Conservation (phyloP, 2,888 invertebrate species). For the Diarsia mendica region DNA sequence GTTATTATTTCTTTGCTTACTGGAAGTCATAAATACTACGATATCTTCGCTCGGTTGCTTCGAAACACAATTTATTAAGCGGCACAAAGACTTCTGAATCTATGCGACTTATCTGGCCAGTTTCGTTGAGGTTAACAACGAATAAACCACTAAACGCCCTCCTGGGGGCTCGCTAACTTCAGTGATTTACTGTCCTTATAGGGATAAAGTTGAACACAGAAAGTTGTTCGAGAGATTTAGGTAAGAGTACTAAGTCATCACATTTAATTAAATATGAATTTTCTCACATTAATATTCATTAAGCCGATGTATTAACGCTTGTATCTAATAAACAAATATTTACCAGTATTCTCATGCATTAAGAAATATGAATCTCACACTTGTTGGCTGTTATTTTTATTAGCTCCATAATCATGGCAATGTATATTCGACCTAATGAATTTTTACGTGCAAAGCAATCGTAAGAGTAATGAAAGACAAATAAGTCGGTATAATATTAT, state of each 20-base stretch:
- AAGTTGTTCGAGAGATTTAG: slow-evolving; percentile 29
- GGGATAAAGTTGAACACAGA: slow-evolving; percentile 48
- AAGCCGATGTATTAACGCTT: slow-evolving; percentile 6
- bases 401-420: slow-evolving; percentile 30
- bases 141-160: slow-evolving; percentile 69
- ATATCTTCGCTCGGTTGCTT: slow-evolving; percentile 60
- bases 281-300: slow-evolving; percentile 37
- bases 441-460: slow-evolving; percentile 38
- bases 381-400: slow-evolving; percentile 33
- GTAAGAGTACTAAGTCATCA: slow-evolving; percentile 1
- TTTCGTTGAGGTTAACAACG: slow-evolving; percentile 66
- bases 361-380: background rate
- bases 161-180: slow-evolving; percentile 59
- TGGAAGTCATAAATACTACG: slow-evolving; percentile 63
- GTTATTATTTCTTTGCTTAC: slow-evolving; percentile 60
- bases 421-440: slow-evolving; percentile 27
- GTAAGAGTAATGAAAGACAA: slow-evolving; percentile 39
- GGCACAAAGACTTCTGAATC: slow-evolving; percentile 61
- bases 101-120: slow-evolving; percentile 69
- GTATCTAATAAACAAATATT: slow-evolving; percentile 39
- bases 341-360: slow-evolving; percentile 23
- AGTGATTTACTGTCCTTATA: slow-evolving; percentile 63
- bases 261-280: slow-evolving; percentile 40
- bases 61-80: slow-evolving; percentile 67
- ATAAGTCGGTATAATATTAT: slow-evolving; percentile 14